Evolutionary conservation across 2,113 vertebrate species (phyloP).

Genomic region (Chaenogobius annularis): DNA sequence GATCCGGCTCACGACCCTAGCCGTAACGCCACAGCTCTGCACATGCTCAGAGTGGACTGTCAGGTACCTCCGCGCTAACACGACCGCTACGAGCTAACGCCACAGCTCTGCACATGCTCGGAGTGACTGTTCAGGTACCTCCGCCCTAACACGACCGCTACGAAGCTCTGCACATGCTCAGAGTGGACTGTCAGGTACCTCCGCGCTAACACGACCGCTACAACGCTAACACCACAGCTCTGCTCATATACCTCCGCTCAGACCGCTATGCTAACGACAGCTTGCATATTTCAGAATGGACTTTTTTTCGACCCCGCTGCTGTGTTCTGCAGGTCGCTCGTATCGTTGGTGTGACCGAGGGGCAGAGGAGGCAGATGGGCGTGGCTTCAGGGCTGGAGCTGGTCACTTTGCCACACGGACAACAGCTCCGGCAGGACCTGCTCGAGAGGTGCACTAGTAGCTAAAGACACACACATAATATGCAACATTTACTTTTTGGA

Average conservation of each 20-base stretch:
- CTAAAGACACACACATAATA: too few species aligned
- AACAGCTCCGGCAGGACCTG: conserved; percentile 82
- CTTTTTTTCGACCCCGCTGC: not conserved
- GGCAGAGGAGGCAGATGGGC: conserved; percentile 81
- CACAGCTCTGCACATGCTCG: conserved; percentile 83
- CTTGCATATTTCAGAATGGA: too few species aligned
- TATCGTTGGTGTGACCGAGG: conserved; percentile 77
- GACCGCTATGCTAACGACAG: too few species aligned
- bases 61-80: conserved; percentile 67
- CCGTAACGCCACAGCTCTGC: conserved; percentile 75
- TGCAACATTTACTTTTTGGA: too few species aligned
- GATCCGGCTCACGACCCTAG: too few species aligned
- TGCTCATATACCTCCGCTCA: too few species aligned
- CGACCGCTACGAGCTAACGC: conserved; percentile 22
- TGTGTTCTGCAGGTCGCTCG: conserved; percentile 74
- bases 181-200: conserved; percentile 83
- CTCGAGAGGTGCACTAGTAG: conserved; percentile 79
- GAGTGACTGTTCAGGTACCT: conserved; percentile 83
- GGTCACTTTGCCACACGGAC: conserved; percentile 84
- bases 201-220: too few species aligned
- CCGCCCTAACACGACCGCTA: conserved; percentile 58
- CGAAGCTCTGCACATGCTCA: conserved; percentile 85
- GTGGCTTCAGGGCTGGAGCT: conserved; percentile 87
- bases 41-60: conserved; percentile 85
- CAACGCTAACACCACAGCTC: too few species aligned